These are phyloP conservation scores for Phrynocephalus guinanensis DNA, from an alignment of 2,797 vertebrate genomes.

Conservation along the genomic window DNA sequence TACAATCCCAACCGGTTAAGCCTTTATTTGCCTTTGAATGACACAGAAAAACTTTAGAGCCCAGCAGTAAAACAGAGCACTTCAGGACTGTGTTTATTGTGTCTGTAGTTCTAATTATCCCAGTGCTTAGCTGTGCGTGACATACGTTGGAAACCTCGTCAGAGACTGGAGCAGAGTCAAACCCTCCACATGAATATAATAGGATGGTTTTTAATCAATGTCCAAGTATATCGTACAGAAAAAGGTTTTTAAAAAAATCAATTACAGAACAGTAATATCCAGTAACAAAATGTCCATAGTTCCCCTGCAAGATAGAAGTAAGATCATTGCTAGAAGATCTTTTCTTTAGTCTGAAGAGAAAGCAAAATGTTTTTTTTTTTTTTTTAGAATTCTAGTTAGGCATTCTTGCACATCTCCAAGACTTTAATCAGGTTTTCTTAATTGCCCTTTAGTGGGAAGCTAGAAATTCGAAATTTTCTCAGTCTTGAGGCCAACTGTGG, in stretches of 20 bases:
- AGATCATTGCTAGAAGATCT: neutral
- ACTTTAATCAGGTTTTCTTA: neutral
- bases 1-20: conserved; percentile 3
- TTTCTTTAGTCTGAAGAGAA: conserved; percentile 1
- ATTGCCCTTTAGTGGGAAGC: neutral
- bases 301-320: neutral
- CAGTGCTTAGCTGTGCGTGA: conserved; percentile 30
- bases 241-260: too few relatives aligned
- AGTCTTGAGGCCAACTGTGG: neutral
- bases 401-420: neutral
- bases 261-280: neutral
- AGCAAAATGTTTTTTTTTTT: neutral
- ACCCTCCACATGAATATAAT: conserved; percentile 24
- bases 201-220: conserved; percentile 2
- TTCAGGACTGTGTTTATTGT: conserved; percentile 12
- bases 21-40: conserved; percentile 12
- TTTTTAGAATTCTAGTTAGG: neutral
- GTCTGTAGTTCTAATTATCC: conserved; percentile 36
- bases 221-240: conserved; percentile 12
- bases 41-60: conserved; percentile 19
- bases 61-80: neutral
- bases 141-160: conserved; percentile 17
- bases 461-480: neutral
- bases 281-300: neutral
- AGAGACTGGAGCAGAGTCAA: conserved; percentile 34